phyloP scores from a whole-genome alignment of 2,797 vertebrate species.

The Cynodonichthys magdalenae region DNA sequence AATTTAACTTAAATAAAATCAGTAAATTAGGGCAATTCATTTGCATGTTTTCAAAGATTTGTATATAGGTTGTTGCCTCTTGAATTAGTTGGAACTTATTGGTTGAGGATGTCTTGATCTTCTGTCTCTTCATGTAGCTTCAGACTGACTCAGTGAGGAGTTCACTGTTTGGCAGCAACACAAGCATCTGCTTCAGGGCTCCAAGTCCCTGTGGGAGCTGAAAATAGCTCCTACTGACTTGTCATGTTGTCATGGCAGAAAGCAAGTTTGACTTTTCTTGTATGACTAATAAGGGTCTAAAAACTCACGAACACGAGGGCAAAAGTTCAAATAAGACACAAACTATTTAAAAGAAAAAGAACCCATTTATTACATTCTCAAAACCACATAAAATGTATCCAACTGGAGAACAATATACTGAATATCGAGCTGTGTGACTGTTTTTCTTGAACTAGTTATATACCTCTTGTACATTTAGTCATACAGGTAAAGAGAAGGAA shows the following conservation, averaged over 20 bases:
- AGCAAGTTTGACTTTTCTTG: neutral
- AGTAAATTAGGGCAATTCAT: neutral
- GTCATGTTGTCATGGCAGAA: too few relatives aligned
- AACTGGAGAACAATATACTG: slow-evolving; percentile 78
- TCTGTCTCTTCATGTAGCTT: neutral
- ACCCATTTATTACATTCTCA: slow-evolving; percentile 86
- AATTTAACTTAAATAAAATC: neutral
- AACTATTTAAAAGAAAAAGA: slow-evolving; percentile 73
- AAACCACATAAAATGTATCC: slow-evolving; percentile 82
- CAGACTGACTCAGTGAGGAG: neutral
- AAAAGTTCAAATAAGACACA: slow-evolving; percentile 35
- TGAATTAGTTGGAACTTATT: neutral
- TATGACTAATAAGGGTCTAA: neutral
- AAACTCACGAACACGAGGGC: neutral
- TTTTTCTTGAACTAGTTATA: slow-evolving; percentile 78
- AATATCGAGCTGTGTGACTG: slow-evolving; percentile 72
- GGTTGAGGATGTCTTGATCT: too few relatives aligned
- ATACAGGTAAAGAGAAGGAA: slow-evolving; percentile 66
- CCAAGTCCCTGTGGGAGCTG: neutral
- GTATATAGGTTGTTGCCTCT: neutral
- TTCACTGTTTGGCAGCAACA: too few relatives aligned
- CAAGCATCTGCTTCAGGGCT: neutral
- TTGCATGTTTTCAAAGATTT: neutral
- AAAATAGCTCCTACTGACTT: too few relatives aligned
- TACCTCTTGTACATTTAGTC: slow-evolving; percentile 77